Percentiles rank a stretch among this genome's conserved stretches.
phyloP scores from a whole-genome alignment of 2,797 vertebrate genomes.

The Tangara arthus region DNA sequence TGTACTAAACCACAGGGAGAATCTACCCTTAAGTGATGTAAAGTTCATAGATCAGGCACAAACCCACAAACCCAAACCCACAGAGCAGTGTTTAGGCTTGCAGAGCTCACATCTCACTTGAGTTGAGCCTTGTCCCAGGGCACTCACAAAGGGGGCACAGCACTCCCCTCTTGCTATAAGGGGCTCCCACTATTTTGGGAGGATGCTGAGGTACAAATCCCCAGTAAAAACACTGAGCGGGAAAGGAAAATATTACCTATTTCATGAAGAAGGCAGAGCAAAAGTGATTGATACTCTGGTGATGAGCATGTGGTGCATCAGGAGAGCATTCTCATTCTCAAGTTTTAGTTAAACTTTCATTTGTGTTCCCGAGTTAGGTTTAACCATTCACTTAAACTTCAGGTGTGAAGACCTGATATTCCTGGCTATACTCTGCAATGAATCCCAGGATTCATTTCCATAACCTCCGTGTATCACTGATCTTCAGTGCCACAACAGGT shows the following conservation, averaged over 20 bases:
- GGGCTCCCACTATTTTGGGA: neutral
- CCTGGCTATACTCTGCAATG: neutral
- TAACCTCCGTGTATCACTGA: neutral
- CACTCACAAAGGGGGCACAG: neutral
- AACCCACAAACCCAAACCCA: conserved; percentile 14
- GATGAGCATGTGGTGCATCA: neutral
- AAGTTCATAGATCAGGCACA: conserved; percentile 33
- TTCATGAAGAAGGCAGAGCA: neutral
- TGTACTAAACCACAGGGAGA: conserved; percentile 47
- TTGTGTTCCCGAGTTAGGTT: neutral
- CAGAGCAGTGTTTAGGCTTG: neutral
- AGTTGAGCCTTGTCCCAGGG: neutral
- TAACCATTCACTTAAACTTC: neutral
- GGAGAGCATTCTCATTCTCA: neutral
- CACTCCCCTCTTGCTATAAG: neutral
- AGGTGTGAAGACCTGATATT: neutral
- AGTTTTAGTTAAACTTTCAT: neutral
- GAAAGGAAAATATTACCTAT: neutral
- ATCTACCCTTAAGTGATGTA: conserved; percentile 2
- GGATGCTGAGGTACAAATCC: neutral
- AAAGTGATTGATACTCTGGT: neutral
- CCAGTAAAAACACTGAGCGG: neutral
- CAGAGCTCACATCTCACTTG: neutral
- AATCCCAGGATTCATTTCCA: neutral
- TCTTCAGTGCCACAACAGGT: neutral